Percentiles rank a stretch among this genome's conserved stretches.
Evolutionary conservation across 2,797 vertebrate genomes (phyloP).

Genomic region (Lagocephalus sceleratus): DNA sequence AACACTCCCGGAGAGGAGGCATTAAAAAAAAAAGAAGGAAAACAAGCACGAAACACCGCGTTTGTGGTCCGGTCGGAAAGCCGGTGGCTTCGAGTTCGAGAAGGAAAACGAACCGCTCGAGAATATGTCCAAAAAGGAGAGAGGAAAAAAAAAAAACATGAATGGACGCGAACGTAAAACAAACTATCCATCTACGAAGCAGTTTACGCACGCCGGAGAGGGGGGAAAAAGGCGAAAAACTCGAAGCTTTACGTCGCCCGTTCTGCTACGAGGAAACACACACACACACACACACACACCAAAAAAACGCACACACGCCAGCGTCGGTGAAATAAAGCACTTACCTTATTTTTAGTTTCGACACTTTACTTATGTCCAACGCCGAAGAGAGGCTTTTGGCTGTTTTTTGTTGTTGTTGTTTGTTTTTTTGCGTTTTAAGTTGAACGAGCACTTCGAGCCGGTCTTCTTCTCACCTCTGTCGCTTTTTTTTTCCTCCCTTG

Average conservation of each 20-base stretch:
- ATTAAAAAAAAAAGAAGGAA: too few species aligned
- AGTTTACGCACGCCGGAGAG: constrained; percentile 43
- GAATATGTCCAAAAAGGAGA: too few species aligned
- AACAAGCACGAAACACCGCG: too few species aligned
- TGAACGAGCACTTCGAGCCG: constrained; percentile 70
- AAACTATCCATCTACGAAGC: constrained; percentile 58
- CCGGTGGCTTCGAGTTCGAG: too few species aligned
- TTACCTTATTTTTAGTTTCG: constrained; percentile 80
- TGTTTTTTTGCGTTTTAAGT: constrained; percentile 62
- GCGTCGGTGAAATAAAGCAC: constrained; percentile 69
- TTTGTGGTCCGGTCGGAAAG: too few species aligned
- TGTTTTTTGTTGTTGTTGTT: too few species aligned
- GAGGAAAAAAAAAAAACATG: background rate
- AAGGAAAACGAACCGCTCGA: too few species aligned
- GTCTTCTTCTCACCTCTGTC: constrained; percentile 67
- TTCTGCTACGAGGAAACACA: constrained; percentile 63
- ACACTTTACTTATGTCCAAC: constrained; percentile 79
- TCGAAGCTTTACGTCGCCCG: constrained; percentile 61
- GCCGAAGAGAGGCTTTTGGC: too few species aligned
- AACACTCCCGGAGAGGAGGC: constrained; percentile 46
- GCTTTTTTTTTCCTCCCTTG: constrained; percentile 65
- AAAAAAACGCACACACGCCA: too few species aligned
- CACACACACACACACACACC: too few species aligned
- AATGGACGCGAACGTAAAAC: background rate
- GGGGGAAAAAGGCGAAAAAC: constrained; percentile 59